phyloP scores from a whole-genome alignment of 2,113 vertebrate genomes.

The Tringa solitaria region DNA sequence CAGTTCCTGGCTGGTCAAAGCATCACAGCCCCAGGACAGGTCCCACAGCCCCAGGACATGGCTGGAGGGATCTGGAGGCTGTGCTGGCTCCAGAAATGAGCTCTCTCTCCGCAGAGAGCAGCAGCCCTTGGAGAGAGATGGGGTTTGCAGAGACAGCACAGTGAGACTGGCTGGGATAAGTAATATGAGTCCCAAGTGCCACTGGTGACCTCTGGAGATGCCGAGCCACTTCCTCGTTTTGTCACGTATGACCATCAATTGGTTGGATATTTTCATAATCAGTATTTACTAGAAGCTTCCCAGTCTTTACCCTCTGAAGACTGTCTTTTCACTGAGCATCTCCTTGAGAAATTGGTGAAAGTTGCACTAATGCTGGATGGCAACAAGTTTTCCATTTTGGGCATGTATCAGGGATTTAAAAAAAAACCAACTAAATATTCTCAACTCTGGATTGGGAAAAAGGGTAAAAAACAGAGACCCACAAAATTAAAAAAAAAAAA shows the following conservation, averaged over 20 bases:
- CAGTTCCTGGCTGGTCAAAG: neutral
- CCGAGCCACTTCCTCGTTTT: neutral
- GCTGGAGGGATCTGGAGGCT: neutral
- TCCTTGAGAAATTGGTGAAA: neutral
- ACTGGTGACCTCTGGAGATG: neutral
- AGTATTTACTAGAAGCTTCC: neutral
- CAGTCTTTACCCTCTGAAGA: neutral
- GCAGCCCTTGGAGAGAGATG: neutral
- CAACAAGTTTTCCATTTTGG: neutral
- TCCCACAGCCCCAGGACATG: fast-evolving
- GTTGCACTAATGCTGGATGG: neutral
- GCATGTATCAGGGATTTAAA: fast-evolving
- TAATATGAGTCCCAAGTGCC: neutral
- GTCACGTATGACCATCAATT: neutral
- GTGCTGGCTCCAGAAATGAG: neutral
- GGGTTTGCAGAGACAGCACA: neutral
- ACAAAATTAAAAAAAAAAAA: neutral
- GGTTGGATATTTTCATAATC: neutral
- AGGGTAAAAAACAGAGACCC: neutral
- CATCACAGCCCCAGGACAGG: neutral
- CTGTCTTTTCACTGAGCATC: neutral
- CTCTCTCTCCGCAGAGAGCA: neutral
- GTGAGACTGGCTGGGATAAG: neutral
- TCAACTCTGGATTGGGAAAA: neutral
- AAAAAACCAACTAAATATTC: neutral